Conservation (phyloP, 2,113 vertebrate genomes). For the Semicossyphus pulcher region DNA sequence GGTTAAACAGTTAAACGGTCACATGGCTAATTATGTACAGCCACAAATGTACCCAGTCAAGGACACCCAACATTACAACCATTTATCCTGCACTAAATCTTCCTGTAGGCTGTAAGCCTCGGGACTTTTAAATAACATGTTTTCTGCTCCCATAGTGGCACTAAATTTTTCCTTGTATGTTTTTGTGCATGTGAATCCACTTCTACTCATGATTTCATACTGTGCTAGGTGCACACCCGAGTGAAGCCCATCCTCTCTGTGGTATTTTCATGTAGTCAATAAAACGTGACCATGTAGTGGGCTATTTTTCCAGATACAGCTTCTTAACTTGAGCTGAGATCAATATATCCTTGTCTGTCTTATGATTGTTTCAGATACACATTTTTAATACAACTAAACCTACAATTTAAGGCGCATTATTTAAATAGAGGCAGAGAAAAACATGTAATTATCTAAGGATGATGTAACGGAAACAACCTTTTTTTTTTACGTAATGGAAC, state of each 20-base stretch:
- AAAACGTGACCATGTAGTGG: conserved; percentile 49
- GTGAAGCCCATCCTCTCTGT: conserved; percentile 51
- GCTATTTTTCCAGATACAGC: conserved; percentile 42
- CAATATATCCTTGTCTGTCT: no score
- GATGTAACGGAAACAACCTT: conserved; percentile 38
- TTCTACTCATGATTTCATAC: conserved; percentile 37
- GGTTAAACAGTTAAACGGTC: conserved; percentile 66
- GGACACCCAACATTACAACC: conserved; percentile 46
- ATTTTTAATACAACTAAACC: conserved; percentile 5
- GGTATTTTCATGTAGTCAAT: conserved; percentile 66
- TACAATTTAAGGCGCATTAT: background rate
- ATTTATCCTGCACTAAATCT: conserved; percentile 58
- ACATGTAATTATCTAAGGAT: conserved; percentile 23
- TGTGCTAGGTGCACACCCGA: conserved; percentile 3
- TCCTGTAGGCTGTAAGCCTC: background rate
- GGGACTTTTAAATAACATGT: conserved; percentile 33
- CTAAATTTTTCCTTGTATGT: conserved; percentile 5
- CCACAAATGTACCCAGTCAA: conserved; percentile 58
- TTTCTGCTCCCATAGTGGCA: conserved; percentile 40
- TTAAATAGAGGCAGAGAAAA: background rate
- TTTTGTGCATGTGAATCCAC: conserved; percentile 32
- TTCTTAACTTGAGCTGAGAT: conserved; percentile 40
- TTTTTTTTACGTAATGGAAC: background rate
- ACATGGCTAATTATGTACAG: conserved; percentile 56
- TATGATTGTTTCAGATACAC: background rate